Percentiles rank a stretch among this genome's conserved stretches.
phyloP scores from a whole-genome alignment of 2,113 vertebrate species.

The Trinectes maculatus region DNA sequence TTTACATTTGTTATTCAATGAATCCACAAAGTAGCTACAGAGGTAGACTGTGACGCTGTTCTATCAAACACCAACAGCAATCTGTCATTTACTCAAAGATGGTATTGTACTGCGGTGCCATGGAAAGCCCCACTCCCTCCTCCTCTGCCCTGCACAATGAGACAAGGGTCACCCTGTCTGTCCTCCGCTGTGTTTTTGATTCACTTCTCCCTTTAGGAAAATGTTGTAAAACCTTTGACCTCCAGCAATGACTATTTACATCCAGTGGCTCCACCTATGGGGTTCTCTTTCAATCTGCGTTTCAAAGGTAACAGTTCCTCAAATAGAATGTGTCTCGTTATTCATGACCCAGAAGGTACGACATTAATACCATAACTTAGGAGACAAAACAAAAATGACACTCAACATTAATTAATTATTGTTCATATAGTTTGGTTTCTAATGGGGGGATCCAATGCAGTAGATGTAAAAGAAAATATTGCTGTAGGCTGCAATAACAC shows the following conservation, averaged over 20 bases:
- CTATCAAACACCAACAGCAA: conserved; percentile 42
- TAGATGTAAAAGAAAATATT: too few relatives aligned
- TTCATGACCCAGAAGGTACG: conserved; percentile 3
- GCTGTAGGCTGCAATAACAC: too few relatives aligned
- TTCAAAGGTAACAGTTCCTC: conserved; percentile 30
- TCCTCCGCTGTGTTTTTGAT: conserved; percentile 62
- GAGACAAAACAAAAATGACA: too few relatives aligned
- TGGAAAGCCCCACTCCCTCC: conserved; percentile 61
- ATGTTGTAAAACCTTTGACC: conserved; percentile 77
- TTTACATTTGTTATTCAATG: conserved; percentile 28
- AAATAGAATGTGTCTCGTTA: too few relatives aligned
- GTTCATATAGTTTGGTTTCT: too few relatives aligned
- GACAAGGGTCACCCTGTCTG: conserved; percentile 75
- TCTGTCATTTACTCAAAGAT: conserved; percentile 69
- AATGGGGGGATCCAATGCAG: too few relatives aligned
- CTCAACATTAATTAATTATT: too few relatives aligned
- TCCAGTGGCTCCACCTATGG: conserved; percentile 30
- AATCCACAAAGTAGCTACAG: conserved; percentile 49
- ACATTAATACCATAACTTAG: not conserved
- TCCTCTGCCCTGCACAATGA: conserved; percentile 55
- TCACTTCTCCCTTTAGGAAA: conserved; percentile 70
- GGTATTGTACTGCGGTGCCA: conserved; percentile 60
- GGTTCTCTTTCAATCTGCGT: conserved; percentile 1
- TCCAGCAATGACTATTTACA: conserved; percentile 54
- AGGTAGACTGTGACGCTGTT: conserved; percentile 48